Evolutionary conservation across 2,888 invertebrate species (phyloP), one percentile per base, ranked within the genome.

Genomic region (Ischnura elegans): DNA sequence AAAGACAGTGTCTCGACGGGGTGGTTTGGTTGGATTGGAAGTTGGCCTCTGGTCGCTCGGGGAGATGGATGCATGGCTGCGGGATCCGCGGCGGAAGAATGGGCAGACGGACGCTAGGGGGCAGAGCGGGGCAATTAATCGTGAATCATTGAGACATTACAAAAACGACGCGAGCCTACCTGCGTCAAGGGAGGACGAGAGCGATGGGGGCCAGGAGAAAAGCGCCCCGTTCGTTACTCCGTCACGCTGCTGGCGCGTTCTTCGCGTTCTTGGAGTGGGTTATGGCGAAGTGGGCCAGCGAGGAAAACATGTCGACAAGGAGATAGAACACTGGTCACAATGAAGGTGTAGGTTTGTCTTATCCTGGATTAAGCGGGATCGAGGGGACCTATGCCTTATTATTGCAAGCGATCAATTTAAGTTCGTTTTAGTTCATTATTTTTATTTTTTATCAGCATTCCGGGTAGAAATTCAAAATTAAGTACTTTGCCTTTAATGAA

Each of bases 61-160:
- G 4, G 43, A 87, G 55, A 42, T 87, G 47, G 55, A 87, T 42
- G 87, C 42, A 55, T 55, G 8, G 87, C 42, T 21, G 55, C 13
- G 42, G 29, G 86, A 55, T 19, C 36, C 19, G 21, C 51, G 47
- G 42, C 55, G 51, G 8, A 36, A 55, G 55, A 51, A 45, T 6
- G 87, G 21, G 51, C 36, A 51, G 36, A 51, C 36, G 51, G 29
- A 51, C 19, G n/a, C 51, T 19, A n/a, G 87, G 21, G 87, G 51
- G 51, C 51, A n/a, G 87, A 42, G 51, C 42, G 87, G 51, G 61
- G 66, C 90, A 90, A 90, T 90, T 66, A 66, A 66, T 90, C 61
- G 90, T 66, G 90, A 90, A 61, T 90, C 43, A 90, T 90, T 61
- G 90, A 90, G 90, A 90, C 61, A 61, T 87, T 87, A 42, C 87